Evolutionary conservation across 23 tunicate genomes (phyloP).

Genomic region (Diplosoma virens): DNA sequence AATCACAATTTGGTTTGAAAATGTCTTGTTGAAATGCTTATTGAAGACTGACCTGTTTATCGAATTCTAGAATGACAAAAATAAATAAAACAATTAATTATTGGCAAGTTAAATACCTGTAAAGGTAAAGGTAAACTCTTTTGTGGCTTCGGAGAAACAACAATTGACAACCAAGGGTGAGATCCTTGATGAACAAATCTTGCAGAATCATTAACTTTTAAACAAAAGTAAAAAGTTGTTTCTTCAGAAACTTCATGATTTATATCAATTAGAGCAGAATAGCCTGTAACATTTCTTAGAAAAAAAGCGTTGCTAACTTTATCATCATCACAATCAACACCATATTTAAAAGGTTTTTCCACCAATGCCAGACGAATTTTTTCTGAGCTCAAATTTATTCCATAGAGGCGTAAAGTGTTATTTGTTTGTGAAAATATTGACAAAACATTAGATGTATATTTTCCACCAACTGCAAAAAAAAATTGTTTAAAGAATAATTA

Average conservation of each 20-base stretch:
- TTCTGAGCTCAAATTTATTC: constrained; percentile 26
- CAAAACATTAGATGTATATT: not conserved
- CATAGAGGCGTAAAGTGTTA: constrained; percentile 38
- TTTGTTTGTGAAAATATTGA: not conserved
- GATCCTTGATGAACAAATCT: constrained; percentile 63
- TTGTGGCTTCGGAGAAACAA: constrained; percentile 10
- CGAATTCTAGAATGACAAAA: too few species aligned
- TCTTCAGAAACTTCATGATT: constrained; percentile 6
- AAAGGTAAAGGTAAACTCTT: constrained; percentile 58
- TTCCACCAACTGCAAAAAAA: constrained; percentile 12
- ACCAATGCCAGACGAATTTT: constrained; percentile 29
- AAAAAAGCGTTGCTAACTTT: constrained; percentile 38
- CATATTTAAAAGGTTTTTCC: not conserved
- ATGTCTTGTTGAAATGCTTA: too few species aligned
- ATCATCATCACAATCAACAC: constrained; percentile 53
- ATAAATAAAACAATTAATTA: too few species aligned
- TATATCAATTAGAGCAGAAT: constrained; percentile 12
- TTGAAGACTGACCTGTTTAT: too few species aligned
- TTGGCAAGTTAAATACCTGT: constrained; percentile 81
- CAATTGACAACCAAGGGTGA: constrained; percentile 38
- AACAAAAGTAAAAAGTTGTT: constrained; percentile 43
- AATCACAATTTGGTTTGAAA: too few species aligned
- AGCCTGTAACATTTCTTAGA: not conserved
- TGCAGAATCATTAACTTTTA: constrained; percentile 15
- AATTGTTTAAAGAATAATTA: too few species aligned